phyloP scores from a whole-genome alignment of 2,888 invertebrate species.

The Drosophila stalkeri region DNA sequence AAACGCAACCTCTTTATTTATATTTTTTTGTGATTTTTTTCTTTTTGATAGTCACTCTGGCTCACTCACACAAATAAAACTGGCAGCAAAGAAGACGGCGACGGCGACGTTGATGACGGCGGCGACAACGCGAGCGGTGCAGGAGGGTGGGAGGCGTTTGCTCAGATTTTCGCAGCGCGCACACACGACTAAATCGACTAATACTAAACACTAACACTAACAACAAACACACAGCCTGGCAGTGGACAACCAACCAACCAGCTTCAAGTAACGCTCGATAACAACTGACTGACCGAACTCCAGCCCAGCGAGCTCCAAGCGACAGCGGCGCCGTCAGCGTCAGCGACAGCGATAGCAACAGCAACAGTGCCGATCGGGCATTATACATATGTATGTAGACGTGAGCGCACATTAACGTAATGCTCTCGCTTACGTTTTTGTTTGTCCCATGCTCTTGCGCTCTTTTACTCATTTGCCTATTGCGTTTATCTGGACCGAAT shows the following conservation, averaged over 20 bases:
- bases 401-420: constrained; percentile 28
- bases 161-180: constrained; percentile 74
- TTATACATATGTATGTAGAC: constrained; percentile 11
- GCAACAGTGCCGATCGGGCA: constrained; percentile 34
- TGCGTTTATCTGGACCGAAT: constrained; percentile 1
- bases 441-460: constrained; percentile 12
- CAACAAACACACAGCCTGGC: constrained; percentile 43
- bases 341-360: constrained; percentile 4
- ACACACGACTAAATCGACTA: constrained; percentile 39
- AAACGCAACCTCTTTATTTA: constrained; percentile 37
- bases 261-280: constrained; percentile 76
- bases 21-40: constrained; percentile 8
- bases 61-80: constrained; percentile 66
- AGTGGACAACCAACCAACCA: constrained; percentile 54
- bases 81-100: constrained; percentile 35
- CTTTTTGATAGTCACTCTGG: constrained; percentile 55
- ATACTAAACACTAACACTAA: constrained; percentile 51
- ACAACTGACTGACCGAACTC: constrained; percentile 60
- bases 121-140: constrained; percentile 67
- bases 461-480: constrained; percentile 18
- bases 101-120: constrained; percentile 10
- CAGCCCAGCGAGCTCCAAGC: constrained; percentile 40
- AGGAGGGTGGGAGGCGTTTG: constrained; percentile 10
- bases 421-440: constrained; percentile 18
- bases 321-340: constrained; percentile 6